Conservation (phyloP, 2,113 vertebrate genomes). For the Zosterops borbonicus region DNA sequence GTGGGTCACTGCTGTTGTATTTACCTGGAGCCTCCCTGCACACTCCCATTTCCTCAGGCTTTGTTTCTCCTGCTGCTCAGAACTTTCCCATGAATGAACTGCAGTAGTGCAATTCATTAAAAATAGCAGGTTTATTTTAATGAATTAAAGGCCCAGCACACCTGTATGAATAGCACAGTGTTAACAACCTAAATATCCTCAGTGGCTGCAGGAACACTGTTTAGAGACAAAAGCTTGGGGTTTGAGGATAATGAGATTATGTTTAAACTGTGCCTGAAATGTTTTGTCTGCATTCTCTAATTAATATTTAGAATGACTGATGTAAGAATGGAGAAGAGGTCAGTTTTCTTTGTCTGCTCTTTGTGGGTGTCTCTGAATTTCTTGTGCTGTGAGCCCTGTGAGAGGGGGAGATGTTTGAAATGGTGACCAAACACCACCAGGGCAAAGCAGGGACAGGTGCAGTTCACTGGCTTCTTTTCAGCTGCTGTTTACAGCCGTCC, state of each 20-base stretch:
- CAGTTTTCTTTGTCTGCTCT: background rate
- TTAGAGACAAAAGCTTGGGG: background rate
- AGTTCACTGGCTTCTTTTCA: background rate
- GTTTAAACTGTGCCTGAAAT: background rate
- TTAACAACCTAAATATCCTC: accelerated
- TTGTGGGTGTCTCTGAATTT: background rate
- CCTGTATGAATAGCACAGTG: accelerated
- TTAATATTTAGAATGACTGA: background rate
- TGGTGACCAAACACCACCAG: accelerated
- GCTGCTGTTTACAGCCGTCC: background rate
- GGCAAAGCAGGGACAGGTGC: background rate
- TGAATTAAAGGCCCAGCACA: background rate
- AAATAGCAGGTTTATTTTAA: background rate
- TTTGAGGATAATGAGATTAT: background rate
- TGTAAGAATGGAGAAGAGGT: background rate
- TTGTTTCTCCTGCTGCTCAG: background rate
- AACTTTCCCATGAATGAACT: background rate
- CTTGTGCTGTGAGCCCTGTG: background rate
- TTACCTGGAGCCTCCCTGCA: background rate
- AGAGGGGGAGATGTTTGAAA: background rate
- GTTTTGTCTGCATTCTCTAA: background rate
- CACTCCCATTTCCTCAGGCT: background rate
- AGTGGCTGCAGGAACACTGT: background rate
- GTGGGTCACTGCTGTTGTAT: background rate
- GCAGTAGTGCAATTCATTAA: background rate